phyloP scores from a whole-genome alignment of 2,113 vertebrate genomes.

The Smithornis capensis region DNA sequence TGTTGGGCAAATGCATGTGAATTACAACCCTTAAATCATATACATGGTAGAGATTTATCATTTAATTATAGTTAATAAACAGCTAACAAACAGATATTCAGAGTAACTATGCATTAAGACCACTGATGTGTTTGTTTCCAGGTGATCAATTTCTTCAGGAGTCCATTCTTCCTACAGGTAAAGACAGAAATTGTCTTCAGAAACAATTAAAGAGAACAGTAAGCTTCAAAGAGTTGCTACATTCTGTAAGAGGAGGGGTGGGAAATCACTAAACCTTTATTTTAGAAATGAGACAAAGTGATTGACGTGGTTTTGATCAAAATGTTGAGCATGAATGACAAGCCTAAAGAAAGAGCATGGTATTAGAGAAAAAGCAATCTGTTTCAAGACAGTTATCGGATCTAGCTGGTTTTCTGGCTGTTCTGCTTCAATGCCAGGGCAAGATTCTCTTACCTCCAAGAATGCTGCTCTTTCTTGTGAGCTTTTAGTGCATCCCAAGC shows the following conservation, averaged over 20 bases:
- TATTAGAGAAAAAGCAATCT: constrained; percentile 64
- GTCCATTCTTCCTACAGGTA: not conserved
- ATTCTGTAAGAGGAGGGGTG: not conserved
- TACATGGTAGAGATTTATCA: not conserved
- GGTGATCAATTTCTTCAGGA: not conserved
- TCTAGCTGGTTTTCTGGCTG: constrained; percentile 43
- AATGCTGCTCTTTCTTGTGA: constrained; percentile 48
- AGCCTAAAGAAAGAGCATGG: constrained; percentile 57
- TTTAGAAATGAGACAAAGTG: constrained; percentile 4
- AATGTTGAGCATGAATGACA: constrained; percentile 59
- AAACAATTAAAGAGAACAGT: not conserved
- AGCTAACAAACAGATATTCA: not conserved
- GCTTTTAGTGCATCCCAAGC: not conserved
- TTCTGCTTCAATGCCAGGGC: constrained; percentile 46
- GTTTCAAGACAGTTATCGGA: constrained; percentile 63
- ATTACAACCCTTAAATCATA: not conserved
- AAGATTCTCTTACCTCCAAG: constrained; percentile 19
- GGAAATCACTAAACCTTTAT: not conserved
- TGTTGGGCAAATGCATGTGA: not conserved
- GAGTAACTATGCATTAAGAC: not conserved
- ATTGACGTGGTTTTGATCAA: constrained; percentile 55
- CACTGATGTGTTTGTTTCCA: not conserved
- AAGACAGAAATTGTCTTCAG: not conserved
- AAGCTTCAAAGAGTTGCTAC: not conserved
- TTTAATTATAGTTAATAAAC: not conserved